Evolutionary conservation across 2,113 vertebrate species (phyloP).

Genomic region (Amphilophus citrinellus): DNA sequence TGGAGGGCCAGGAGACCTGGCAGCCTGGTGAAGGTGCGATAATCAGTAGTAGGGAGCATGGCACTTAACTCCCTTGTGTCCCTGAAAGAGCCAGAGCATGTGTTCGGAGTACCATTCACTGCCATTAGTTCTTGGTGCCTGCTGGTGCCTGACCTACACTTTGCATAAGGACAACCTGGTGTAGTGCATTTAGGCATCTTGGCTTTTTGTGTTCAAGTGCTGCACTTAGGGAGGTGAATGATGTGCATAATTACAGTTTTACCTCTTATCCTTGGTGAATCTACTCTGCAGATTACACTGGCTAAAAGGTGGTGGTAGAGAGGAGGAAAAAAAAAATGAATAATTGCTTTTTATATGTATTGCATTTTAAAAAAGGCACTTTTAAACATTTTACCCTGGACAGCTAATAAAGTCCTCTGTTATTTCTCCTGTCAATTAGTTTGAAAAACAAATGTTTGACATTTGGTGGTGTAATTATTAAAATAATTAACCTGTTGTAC

Average conservation of each 20-base stretch:
- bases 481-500: constrained; percentile 75
- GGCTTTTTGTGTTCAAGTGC: constrained; percentile 69
- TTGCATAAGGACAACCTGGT: constrained; percentile 63
- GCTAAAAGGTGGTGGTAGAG: constrained; percentile 57
- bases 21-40: constrained; percentile 74
- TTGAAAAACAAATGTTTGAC: constrained; percentile 79
- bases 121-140: constrained; percentile 61
- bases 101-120: constrained; percentile 66
- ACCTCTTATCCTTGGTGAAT: constrained; percentile 70
- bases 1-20: constrained; percentile 71
- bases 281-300: constrained; percentile 57
- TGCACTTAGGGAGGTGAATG: constrained; percentile 71
- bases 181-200: constrained; percentile 63
- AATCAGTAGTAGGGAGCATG: constrained; percentile 72
- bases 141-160: constrained; percentile 67
- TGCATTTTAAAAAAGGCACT: constrained; percentile 61
- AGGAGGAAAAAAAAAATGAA: constrained; percentile 28
- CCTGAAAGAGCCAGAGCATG: constrained; percentile 67
- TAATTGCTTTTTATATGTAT: constrained; percentile 75
- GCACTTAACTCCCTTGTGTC: constrained; percentile 69
- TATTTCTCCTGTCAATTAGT: constrained; percentile 77
- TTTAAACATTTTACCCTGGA: constrained; percentile 59
- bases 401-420: constrained; percentile 70
- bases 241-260: constrained; percentile 76
- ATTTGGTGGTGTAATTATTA: constrained; percentile 75